Base-by-base conservation (phyloP, 2,888 invertebrate genomes). In the Tetragnatha montana region DNA sequence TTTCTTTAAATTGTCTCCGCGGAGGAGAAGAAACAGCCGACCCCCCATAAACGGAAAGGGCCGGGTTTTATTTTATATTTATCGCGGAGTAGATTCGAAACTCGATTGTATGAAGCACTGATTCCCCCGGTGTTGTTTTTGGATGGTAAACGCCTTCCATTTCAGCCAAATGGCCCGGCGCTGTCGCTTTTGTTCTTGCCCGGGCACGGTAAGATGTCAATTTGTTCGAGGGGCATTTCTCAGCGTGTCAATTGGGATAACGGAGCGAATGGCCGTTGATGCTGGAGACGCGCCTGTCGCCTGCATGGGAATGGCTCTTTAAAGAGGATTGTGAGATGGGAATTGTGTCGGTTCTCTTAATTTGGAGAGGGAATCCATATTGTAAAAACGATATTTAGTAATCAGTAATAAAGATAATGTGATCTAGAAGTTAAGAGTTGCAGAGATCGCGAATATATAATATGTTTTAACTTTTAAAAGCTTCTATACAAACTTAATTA, bases 81-180 rank as follows among this genome's bases (percentile, higher is more conserved):
- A 78, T 78, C 60, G 78, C 22, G 78, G 10, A 60, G 60, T 78
- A 78, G 60, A 78, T 51, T 78, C 60, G 51, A 78, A 78, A 78
- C 47, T 78, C 78, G 60, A 78, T 78, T 78, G 78, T 22, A 60
- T 60, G 60, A 60, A 60, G 60, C 60, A 60, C 60, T 60, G 60
- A 60, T 60, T 60, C 17, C 10, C 60, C 60, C 60, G 60, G 10
- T 12, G 17, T 60, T 17, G 68, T 81, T 68, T 79, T 60, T 8
- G 35, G 60, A 79, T 69, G 79, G 79, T 68, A 79, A 79, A 69
- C 68, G 79, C 69, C 60, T 81, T 81, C 80, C 80, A 81, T 81
- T 81, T 68, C 70, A 78, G 68, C 47, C 70, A 81, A 81, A 81
- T 81, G 80, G 80, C 69, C 21, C 21, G 6, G 19, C 21, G n/a